Evolutionary conservation across 1,140 invertebrate genomes (phyloP).

Genomic region (Zeugodacus cucurbitae): DNA sequence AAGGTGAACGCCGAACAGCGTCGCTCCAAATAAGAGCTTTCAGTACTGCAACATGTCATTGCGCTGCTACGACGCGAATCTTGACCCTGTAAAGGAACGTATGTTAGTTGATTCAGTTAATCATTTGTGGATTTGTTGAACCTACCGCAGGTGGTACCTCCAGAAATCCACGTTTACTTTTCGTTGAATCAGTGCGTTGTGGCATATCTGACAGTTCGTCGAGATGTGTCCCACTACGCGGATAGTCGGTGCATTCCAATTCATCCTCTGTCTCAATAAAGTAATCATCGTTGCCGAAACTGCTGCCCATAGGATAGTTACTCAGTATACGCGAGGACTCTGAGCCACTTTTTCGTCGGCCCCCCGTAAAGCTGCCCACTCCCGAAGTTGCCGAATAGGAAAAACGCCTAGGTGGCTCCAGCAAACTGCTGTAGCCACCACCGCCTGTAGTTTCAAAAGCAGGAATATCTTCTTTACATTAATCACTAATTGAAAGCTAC

Average conservation of each 20-base stretch:
- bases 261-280: slow-evolving; percentile 67
- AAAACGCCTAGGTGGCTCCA: slow-evolving; percentile 72
- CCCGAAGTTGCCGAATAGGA: slow-evolving; percentile 64
- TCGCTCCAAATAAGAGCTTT: slow-evolving; percentile 82
- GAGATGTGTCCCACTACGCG: slow-evolving; percentile 48
- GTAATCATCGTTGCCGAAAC: slow-evolving; percentile 67
- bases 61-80: slow-evolving; percentile 78
- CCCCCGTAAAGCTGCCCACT: slow-evolving; percentile 64
- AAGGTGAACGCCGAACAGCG: slow-evolving; percentile 80
- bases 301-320: slow-evolving; percentile 70
- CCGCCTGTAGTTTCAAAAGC: slow-evolving; percentile 51
- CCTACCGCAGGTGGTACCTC: slow-evolving; percentile 62
- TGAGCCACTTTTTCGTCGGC: slow-evolving; percentile 63
- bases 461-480: slow-evolving; percentile 3
- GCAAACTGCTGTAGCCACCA: slow-evolving; percentile 76
- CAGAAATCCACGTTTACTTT: slow-evolving; percentile 65
- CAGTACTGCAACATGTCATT: slow-evolving; percentile 83
- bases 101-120: not conserved
- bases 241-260: slow-evolving; percentile 58
- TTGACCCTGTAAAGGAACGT: slow-evolving; percentile 47
- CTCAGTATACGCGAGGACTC: slow-evolving; percentile 64
- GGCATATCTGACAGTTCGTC: slow-evolving; percentile 46
- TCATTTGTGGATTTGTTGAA: not conserved
- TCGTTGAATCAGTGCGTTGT: slow-evolving; percentile 59
- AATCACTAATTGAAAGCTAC: not conserved